Conservation (phyloP, 1,140 invertebrate species). For the Cardiocondyla obscurior region DNA sequence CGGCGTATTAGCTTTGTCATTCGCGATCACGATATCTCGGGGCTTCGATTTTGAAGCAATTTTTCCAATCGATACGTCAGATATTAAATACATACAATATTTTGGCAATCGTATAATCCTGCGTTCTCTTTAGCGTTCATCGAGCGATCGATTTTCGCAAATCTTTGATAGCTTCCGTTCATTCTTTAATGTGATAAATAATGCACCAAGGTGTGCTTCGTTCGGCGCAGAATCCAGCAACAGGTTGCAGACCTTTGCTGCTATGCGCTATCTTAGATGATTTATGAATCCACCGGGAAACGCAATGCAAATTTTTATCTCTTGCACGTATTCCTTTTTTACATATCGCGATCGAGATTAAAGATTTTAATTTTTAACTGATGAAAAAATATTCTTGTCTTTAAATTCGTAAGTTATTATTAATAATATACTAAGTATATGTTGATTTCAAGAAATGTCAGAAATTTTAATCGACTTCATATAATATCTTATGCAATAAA, state of each 20-base stretch:
- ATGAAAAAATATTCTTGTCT: no score
- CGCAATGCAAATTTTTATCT: slow-evolving; percentile 5
- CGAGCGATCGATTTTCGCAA: neutral
- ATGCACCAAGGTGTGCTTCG: neutral
- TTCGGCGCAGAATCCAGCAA: slow-evolving; percentile 33
- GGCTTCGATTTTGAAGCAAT: no score
- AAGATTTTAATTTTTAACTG: no score
- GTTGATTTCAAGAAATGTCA: neutral
- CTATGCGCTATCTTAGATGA: slow-evolving; percentile 22
- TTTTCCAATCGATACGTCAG: no score
- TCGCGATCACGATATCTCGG: no score
- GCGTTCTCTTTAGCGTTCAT: neutral
- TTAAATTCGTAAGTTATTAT: no score
- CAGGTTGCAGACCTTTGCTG: slow-evolving; percentile 56
- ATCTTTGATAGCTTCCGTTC: neutral
- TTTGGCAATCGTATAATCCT: neutral
- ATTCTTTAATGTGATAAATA: neutral
- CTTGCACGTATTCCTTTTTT: neutral
- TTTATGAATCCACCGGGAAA: slow-evolving; percentile 37
- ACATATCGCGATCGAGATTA: neutral
- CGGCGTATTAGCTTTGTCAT: slow-evolving; percentile 80
- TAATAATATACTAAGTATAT: no score
- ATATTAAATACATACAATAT: neutral
- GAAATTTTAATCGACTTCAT: slow-evolving; percentile 8
- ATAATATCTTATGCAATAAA: neutral